Evolutionary conservation across 2,113 vertebrate species (phyloP), one percentile per base, ranked within the genome.

Genomic region (Ailurus styani): DNA sequence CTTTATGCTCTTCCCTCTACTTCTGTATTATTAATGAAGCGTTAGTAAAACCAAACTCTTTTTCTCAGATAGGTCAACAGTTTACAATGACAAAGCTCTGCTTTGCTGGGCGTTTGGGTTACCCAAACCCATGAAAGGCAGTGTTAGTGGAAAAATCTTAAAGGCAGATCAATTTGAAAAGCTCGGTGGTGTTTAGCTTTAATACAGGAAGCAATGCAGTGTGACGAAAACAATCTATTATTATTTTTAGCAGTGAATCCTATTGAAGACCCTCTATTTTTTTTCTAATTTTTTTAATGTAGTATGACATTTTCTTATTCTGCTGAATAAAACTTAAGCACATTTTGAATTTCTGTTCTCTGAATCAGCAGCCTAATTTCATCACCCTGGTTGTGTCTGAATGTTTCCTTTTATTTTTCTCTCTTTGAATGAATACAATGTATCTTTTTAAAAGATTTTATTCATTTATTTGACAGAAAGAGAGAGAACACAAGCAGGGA

Each of bases 41-140:
- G 90, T 91, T 95, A 95, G 62, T 96, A 87, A 97, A 95, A 97
- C 92, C 34, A 15, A 45, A 93, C n/a, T 78, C 45, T 55, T 91
- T 68, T 87, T 62, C 79, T 96, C 72, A 87, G 73, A 81, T 91
- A 77, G 94, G 68, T 62, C 42, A 78, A 57, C 42, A 95, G 62
- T 95, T 97, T 55, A 86, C 64, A 95, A 15, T 9, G 95, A 72
- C 52, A 95, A 91, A 96, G 37, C 21, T 70, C 8, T 93, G 3
- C 55, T 95, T 11, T n/a, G 5, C n/a, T 70, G 66, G 5, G 83
- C 25, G 81, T 75, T 78, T 87, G 82, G 75, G 60, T 83, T 94
- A 95, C 14, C 27, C 11, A 70, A n/a, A 45, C 82, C 64, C 95
- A 66, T 23, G 62, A 60, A 93, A 90, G 82, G 14, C 15, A 91